Base-by-base conservation (phyloP, 2,888 invertebrate species). In the Dorcus parallelipipedus region DNA sequence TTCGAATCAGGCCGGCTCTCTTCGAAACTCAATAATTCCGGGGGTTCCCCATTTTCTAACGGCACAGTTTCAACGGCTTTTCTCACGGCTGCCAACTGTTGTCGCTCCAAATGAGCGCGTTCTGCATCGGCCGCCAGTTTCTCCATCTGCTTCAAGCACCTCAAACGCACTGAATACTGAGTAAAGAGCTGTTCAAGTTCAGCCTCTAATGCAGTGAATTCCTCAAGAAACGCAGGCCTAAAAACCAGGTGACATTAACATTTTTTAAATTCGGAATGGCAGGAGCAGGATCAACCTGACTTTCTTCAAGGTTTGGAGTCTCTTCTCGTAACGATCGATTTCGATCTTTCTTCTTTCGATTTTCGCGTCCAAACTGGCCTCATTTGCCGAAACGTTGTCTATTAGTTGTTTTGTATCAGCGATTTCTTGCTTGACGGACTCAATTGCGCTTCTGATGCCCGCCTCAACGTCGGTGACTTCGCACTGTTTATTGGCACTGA, bases 201-300 rank as follows among this genome's bases (percentile, higher is more conserved):
- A 43, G 82, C 80, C 78, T 99, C 97, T 53, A 95, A 82, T 49
- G 89, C 87, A 59, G 94, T 93, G 77, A 95, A 93, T 78, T 99
- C 98, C 69, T 96, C 95, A 84, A 97, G 89, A 76, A 97, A 98
- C 0, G 96, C 97, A 0, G 98, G 98, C 52, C 93, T 90, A 70
- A 54, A 67, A 69, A 20, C 3, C 8, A 33, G 6, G 7, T 33
- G 14, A 14, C 7, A 6, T 6, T 6, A 33, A 33, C 3, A 33
- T 5, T 33, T 33, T 33, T 5, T 0, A 33, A 33, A 7, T 33
- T 33, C 4, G 26, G 26, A 33, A 33, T 33, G 26, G 3, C 6
- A 33, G 26, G 26, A 61, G 7, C 26, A 33, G 26, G 26, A 61
- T 75, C 73, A 65, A 90, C 89, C 95, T 88, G 63, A 97, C 96